Conservation (phyloP, 2,113 vertebrate species). For the Aphyosemion australe region DNA sequence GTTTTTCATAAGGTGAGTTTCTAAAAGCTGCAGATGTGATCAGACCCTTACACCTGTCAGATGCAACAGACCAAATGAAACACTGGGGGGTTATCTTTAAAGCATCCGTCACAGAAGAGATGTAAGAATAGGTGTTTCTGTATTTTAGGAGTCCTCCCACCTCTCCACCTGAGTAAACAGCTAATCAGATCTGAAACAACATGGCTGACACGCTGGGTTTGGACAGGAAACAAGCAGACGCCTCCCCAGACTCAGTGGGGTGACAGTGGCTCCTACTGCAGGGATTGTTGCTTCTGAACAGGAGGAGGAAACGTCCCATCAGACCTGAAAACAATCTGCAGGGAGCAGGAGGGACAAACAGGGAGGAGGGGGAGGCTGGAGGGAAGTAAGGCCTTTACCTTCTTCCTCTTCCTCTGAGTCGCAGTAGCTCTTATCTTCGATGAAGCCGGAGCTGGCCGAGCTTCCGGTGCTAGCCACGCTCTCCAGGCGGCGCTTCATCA, state of each 20-base stretch:
- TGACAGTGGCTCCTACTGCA: conserved; percentile 68
- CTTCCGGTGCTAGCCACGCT: conserved; percentile 93
- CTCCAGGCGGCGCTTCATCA: conserved; percentile 91
- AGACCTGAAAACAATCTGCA: conserved; percentile 72
- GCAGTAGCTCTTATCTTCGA: conserved; percentile 96
- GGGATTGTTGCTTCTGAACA: conserved; percentile 69
- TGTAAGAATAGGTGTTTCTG: conserved; percentile 28
- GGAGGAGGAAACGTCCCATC: conserved; percentile 77
- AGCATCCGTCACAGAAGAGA: conserved; percentile 51
- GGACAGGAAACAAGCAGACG: conserved; percentile 72
- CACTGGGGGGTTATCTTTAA: conserved; percentile 31
- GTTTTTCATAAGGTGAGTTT: conserved; percentile 15
- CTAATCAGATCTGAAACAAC: conserved; percentile 75
- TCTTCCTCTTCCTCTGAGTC: conserved; percentile 95
- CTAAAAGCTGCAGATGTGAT: conserved; percentile 19
- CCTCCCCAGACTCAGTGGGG: conserved; percentile 65
- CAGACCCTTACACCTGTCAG: conserved; percentile 15
- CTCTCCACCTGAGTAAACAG: conserved; percentile 80
- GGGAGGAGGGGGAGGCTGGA: not conserved
- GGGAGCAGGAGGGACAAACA: conserved; percentile 42
- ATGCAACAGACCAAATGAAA: conserved; percentile 42
- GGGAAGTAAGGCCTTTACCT: conserved; percentile 80
- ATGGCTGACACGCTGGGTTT: conserved; percentile 40
- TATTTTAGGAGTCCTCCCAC: conserved; percentile 64
- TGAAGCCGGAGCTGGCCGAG: conserved; percentile 92